Evolutionary conservation across 2,888 invertebrate species (phyloP), one percentile per base, ranked within the genome.

Genomic region (Pristionchus exspectatus): DNA sequence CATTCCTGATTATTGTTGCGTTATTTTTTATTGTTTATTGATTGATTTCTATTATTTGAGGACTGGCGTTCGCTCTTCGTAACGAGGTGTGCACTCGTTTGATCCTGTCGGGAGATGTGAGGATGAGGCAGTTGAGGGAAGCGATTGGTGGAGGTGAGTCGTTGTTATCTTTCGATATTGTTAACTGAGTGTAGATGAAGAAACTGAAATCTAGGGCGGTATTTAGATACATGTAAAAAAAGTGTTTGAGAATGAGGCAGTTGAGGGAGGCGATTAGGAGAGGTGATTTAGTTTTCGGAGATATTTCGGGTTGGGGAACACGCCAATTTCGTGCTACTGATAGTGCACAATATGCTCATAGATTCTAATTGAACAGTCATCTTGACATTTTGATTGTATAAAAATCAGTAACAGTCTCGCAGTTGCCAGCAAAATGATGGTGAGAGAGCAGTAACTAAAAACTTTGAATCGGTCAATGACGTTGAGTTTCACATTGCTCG

Each of bases 11-110:
- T 24, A 18, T 59, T 59, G 59, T 59, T 18, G 59, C 1, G 21
- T 24, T 7, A 63, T 24, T 2, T 3, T 1, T 2, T 63, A 63
- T 10, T 7, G n/a, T 63, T n/a, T n/a, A n/a, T 10, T 21, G 7
- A 7, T 18, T 21, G 0, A 63, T 63, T n/a, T 18, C 3, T 59
- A 16, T 72, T n/a, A 10, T n/a, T 56, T 1, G 59, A 85, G 84
- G 84, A 85, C 50, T 85, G 30, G 84, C 84, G 21, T 85, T 59
- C 84, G 84, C 59, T n/a, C 84, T 85, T 2, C 30, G 27, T 18
- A 59, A 85, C 27, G 84, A 85, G 14, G 84, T 85, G 30, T 85
- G 84, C 38, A 59, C 56, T 16, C 56, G 27, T 9, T 21, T 85
- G 59, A 85, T 85, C 16, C 59, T 85, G 33, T 30, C 59, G 21